Evolutionary conservation across 64 coral and sea anemone genomes (phyloP), one percentile per base, ranked within the genome.

Genomic region (Cladopsammia gracilis): DNA sequence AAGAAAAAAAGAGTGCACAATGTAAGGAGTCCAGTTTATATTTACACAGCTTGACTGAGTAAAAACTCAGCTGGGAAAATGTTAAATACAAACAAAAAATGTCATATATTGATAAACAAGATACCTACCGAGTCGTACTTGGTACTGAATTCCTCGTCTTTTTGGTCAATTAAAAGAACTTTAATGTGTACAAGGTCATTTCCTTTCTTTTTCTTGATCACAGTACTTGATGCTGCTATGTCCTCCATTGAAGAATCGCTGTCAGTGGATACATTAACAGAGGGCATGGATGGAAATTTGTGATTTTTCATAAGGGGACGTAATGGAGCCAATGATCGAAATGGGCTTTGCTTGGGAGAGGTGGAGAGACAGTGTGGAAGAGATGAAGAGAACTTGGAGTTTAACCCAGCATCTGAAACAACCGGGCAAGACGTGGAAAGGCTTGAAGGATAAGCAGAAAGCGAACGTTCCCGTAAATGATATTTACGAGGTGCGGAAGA

Each of bases 361-460:
- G 79, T n/a, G 46, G 87, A 89, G 46, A 97, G 90, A 71, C 78
- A 94, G 9, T 89, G 86, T 22, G 95, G 95, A 0, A 97, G 75
- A 6, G 95, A 97, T 0, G 95, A 93, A 13, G 95, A 96, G 44
- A 96, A 86, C 62, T 87, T 87, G 10, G 81, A 78, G 60, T 67
- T 84, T 8, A 94, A 58, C 7, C 96, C 96, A 81, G 92, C 93
- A 20, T 98, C 75, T 23, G 98, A 99, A 43, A 99, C 92, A 34
- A 89, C 90, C 13, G 98, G 98, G 52, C 98, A 99, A 16, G 98
- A 99, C 13, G 91, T 91, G 52, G 98, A 99, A 26, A 99, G 82
- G 13, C 64, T 73, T 6, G 96, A 79, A 71, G 88, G 50, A 52
- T 53, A 73, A 0, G 88, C 82, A 45, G 92, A 88, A 22, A 91